These are phyloP conservation scores for Rhabdomys pumilio DNA, from an alignment of 2,797 vertebrate genomes.

Conservation along the genomic window DNA sequence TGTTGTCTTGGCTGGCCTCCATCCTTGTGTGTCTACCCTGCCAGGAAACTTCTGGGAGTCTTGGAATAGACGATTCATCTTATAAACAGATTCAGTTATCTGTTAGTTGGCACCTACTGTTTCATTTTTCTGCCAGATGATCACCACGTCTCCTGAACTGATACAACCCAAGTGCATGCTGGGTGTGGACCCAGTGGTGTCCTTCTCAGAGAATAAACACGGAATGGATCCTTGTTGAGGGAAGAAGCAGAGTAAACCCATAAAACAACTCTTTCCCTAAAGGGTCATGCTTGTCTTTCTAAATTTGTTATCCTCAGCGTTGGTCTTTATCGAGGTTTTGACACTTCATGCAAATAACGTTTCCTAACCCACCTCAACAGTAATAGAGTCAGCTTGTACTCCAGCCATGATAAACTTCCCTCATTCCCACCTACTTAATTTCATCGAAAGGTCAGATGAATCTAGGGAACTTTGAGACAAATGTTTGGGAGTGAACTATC, in stretches of 20 bases:
- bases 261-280: not conserved
- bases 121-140: slow-evolving; percentile 6
- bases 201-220: not conserved
- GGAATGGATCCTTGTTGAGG: no score
- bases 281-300: not conserved
- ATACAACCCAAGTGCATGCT: not conserved
- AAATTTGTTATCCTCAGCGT: not conserved
- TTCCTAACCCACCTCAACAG: not conserved
- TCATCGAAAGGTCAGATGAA: not conserved
- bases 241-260: not conserved
- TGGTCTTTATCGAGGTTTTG: slow-evolving; percentile 47
- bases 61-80: not conserved
- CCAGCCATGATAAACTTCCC: not conserved
- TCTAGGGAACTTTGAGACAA: not conserved
- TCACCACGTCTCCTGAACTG: not conserved
- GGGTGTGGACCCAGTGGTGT: not conserved
- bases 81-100: not conserved
- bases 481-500: not conserved
- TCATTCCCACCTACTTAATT: not conserved
- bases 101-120: not conserved
- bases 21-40: not conserved
- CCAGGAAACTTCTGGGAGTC: slow-evolving; percentile 39
- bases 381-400: not conserved
- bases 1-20: not conserved
- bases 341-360: slow-evolving; percentile 25